Conservation (phyloP, 2,113 vertebrate species). For the Rhinichthys klamathensis region DNA sequence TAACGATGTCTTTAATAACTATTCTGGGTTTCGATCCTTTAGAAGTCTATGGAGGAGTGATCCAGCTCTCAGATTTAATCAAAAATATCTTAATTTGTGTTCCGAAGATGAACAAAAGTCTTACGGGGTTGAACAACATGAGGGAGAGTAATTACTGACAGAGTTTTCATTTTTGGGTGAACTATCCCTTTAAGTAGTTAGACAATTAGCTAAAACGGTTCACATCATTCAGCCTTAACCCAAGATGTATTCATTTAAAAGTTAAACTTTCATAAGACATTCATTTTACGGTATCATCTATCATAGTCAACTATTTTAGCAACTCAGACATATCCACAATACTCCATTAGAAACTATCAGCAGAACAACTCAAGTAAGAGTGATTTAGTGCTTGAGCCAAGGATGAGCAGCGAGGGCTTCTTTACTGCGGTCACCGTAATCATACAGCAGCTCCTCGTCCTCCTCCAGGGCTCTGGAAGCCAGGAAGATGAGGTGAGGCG, state of each 20-base stretch:
- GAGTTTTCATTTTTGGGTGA: too few relatives aligned
- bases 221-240: neutral
- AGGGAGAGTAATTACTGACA: too few relatives aligned
- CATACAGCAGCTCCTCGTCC: constrained; percentile 92
- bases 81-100: too few relatives aligned
- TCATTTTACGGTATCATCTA: neutral
- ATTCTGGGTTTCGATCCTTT: too few relatives aligned
- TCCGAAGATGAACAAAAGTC: too few relatives aligned
- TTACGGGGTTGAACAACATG: too few relatives aligned
- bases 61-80: too few relatives aligned
- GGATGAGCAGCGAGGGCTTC: constrained; percentile 88
- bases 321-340: neutral
- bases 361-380: neutral
- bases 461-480: constrained; percentile 86
- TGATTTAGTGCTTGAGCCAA: constrained; percentile 87
- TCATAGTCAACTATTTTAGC: neutral
- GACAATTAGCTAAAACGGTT: neutral
- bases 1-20: too few relatives aligned
- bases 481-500: constrained; percentile 92
- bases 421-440: constrained; percentile 94
- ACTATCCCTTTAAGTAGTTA: too few relatives aligned
- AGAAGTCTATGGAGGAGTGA: too few relatives aligned
- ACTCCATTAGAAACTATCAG: neutral
- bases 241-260: neutral
- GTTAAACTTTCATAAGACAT: neutral